Conservation (phyloP, 2,888 invertebrate species). For the Frankliniella intonsa region DNA sequence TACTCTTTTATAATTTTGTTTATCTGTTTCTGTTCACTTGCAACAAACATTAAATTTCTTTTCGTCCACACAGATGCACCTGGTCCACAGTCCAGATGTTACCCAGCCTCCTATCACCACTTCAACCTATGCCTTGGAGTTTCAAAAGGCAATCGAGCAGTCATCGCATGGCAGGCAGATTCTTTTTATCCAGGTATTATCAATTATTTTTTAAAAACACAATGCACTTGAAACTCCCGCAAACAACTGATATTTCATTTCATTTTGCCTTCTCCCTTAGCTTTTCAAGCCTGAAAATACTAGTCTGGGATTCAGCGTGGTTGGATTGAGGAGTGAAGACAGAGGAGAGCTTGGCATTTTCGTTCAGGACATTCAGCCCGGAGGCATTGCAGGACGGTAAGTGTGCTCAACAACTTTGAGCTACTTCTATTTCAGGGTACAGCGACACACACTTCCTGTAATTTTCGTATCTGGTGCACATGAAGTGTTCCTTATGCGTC, state of each 20-base stretch:
- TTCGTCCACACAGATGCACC: constrained; percentile 13
- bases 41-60: constrained; percentile 11
- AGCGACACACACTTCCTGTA: no score
- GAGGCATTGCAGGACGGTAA: constrained; percentile 61
- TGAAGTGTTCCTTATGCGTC: no score
- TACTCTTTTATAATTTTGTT: neutral
- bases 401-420: constrained; percentile 39
- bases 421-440: neutral
- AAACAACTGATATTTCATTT: constrained; percentile 12
- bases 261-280: constrained; percentile 41
- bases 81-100: constrained; percentile 10
- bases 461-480: no score
- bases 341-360: constrained; percentile 63
- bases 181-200: constrained; percentile 52
- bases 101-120: constrained; percentile 50
- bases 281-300: constrained; percentile 59
- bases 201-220: neutral
- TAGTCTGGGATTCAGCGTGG: constrained; percentile 69
- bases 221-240: neutral
- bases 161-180: constrained; percentile 57
- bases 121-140: constrained; percentile 53
- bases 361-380: constrained; percentile 61
- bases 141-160: constrained; percentile 53
- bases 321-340: constrained; percentile 57
- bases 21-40: constrained; percentile 6